Evolutionary conservation across 2,888 invertebrate species (phyloP), one percentile per base, ranked within the genome.

Genomic region (Chalcosyrphus nemorum): DNA sequence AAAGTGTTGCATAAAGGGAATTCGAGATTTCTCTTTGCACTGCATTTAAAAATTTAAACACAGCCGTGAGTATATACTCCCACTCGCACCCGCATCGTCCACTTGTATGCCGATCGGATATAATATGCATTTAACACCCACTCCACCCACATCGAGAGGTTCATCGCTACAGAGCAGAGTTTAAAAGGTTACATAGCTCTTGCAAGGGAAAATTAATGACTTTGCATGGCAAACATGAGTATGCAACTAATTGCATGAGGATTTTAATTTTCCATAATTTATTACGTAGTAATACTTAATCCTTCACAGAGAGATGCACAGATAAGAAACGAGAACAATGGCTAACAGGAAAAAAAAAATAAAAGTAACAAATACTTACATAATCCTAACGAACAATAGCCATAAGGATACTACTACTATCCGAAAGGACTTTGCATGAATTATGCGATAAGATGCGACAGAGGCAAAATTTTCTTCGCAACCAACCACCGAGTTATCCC

Each of bases 361-460:
- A 65, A 52, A 41, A 63, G 43, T 52, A 74, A 61, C 68, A 84
- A 74, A 74, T 70, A 74, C 63, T 80, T 68, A 56, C 43, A 84
- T 84, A 84, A 84, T 84, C 84, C 68, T 29, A 56, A 57, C 70
- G 84, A 84, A 84, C 84, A 84, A 84, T 80, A 47, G 68, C 72
- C 72, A 80, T 68, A 52, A 68, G 59, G 76, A 76, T 74, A 80
- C 66, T 72, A 80, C 66, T 72, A 78, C 65, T 74, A 80, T 80
- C 72, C 63, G 38, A 84, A 70, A 84, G 84, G 84, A 84, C 84
- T 84, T 84, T 84, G 84, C 74, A 84, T 84, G 84, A 80, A 80
- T 84, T 80, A 84, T 84, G 52, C 74, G 68, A 84, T 80, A 84
- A 84, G 84, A 74, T 80, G 68, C 72, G 68, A 78, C 32, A 65